Conservation (phyloP, 2,113 vertebrate genomes). For the Syngnathus scovelli region DNA sequence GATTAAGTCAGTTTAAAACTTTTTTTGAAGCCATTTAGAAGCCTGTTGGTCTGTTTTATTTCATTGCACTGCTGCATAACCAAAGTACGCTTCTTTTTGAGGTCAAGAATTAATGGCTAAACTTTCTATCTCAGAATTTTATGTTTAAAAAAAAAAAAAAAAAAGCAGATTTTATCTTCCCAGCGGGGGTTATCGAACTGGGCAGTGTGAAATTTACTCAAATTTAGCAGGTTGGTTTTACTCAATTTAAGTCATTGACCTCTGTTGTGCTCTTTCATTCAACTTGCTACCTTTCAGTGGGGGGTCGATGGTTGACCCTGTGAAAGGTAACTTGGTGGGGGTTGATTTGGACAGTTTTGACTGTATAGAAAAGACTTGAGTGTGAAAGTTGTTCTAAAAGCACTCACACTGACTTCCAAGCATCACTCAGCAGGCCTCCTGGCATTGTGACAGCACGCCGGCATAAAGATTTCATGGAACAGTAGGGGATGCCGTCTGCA, state of each 20-base stretch:
- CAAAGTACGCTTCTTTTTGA: not conserved
- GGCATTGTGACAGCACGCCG: conserved; percentile 29
- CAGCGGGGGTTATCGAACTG: no score
- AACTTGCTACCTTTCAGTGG: not conserved
- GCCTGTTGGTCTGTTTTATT: not conserved
- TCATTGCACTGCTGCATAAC: not conserved
- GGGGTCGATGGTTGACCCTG: not conserved
- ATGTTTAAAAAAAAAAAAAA: no score
- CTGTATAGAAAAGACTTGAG: conserved; percentile 14
- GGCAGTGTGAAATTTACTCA: no score
- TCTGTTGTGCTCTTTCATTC: not conserved
- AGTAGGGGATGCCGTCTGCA: conserved; percentile 40
- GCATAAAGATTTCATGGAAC: conserved; percentile 62
- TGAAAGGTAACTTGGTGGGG: not conserved
- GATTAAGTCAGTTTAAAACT: no score
- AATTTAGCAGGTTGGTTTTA: conserved; percentile 2
- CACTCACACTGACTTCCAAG: conserved; percentile 8
- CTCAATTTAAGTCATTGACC: no score
- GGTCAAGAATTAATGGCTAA: no score
- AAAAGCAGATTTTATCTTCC: no score
- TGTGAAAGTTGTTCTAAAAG: conserved; percentile 11
- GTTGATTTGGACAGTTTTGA: conserved; percentile 7
- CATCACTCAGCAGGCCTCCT: conserved; percentile 22
- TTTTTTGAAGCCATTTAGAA: not conserved
- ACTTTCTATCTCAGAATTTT: no score